Percentiles rank a stretch among this genome's conserved stretches.
Conservation (phyloP, 1,140 invertebrate species). For the Megalopta genalis region DNA sequence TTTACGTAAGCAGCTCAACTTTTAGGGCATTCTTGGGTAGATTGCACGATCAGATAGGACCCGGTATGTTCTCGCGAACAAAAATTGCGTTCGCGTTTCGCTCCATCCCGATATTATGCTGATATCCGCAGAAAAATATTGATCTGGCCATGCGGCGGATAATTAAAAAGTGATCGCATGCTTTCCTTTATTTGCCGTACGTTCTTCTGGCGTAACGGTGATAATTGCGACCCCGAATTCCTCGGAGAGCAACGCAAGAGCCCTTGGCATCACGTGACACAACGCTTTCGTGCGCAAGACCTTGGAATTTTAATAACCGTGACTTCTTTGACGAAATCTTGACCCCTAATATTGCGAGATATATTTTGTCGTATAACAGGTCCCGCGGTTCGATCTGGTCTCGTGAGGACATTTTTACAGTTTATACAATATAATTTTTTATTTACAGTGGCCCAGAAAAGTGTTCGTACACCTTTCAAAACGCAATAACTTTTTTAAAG, state of each 20-base stretch:
- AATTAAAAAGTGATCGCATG: constrained; percentile 47
- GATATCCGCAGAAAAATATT: constrained; percentile 13
- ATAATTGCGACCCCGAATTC: constrained; percentile 11
- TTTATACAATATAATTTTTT: no score
- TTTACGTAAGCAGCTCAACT: neutral
- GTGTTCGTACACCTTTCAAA: no score
- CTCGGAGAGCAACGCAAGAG: neutral
- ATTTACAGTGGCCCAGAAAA: no score
- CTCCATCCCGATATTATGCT: constrained; percentile 38
- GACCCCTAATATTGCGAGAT: no score
- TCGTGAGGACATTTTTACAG: no score
- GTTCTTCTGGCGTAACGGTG: neutral
- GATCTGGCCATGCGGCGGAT: constrained; percentile 50
- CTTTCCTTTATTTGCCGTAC: neutral
- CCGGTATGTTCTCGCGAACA: constrained; percentile 33
- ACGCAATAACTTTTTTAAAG: no score
- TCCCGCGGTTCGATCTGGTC: no score
- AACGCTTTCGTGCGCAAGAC: neutral
- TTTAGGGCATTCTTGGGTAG: neutral
- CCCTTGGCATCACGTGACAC: neutral
- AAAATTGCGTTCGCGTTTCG: constrained; percentile 46
- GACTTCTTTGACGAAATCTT: neutral
- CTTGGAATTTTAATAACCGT: constrained; percentile 6
- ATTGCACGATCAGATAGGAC: neutral
- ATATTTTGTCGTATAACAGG: no score